Percentiles rank a stretch among this genome's conserved stretches.
Evolutionary conservation across 2,888 invertebrate species (phyloP).

Genomic region (Acrocera orbiculus): DNA sequence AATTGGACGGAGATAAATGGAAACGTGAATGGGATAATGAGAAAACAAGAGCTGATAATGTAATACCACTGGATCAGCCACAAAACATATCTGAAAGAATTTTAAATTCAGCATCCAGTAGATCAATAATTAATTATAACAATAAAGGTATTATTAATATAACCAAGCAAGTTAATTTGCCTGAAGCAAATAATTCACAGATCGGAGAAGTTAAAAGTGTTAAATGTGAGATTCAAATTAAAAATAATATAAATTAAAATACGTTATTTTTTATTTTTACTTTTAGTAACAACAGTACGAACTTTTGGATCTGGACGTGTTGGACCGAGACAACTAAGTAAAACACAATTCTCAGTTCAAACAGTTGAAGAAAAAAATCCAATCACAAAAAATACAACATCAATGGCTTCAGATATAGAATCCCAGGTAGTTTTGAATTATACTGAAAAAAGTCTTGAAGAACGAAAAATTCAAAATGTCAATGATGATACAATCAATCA

Average conservation of each 20-base stretch:
- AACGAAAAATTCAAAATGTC: not conserved
- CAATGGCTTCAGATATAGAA: not conserved
- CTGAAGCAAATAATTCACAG: too few relatives aligned
- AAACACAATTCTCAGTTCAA: slow-evolving; percentile 12
- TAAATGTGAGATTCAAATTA: slow-evolving; percentile 12
- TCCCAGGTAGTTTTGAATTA: not conserved
- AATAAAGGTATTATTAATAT: slow-evolving; percentile 10
- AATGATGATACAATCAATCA: not conserved
- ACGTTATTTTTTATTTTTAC: slow-evolving; percentile 1
- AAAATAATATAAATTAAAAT: not conserved
- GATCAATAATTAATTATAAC: slow-evolving; percentile 2
- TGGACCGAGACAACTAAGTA: slow-evolving; percentile 24
- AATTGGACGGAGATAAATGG: slow-evolving; percentile 32
- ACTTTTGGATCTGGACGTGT: slow-evolving; percentile 31
- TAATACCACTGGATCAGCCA: slow-evolving; percentile 2
- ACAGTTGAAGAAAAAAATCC: slow-evolving; percentile 10
- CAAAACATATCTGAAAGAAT: slow-evolving; percentile 7
- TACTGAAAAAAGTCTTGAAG: not conserved
- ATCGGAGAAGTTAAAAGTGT: slow-evolving; percentile 16
- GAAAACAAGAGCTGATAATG: slow-evolving; percentile 18
- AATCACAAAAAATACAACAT: too few relatives aligned
- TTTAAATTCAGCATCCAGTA: slow-evolving; percentile 8
- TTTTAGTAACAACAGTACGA: slow-evolving; percentile 25
- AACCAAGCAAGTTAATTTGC: slow-evolving; percentile 13
- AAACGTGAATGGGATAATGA: slow-evolving; percentile 32